Conservation (phyloP, 2,888 invertebrate genomes). For the Trimorus sp. region DNA sequence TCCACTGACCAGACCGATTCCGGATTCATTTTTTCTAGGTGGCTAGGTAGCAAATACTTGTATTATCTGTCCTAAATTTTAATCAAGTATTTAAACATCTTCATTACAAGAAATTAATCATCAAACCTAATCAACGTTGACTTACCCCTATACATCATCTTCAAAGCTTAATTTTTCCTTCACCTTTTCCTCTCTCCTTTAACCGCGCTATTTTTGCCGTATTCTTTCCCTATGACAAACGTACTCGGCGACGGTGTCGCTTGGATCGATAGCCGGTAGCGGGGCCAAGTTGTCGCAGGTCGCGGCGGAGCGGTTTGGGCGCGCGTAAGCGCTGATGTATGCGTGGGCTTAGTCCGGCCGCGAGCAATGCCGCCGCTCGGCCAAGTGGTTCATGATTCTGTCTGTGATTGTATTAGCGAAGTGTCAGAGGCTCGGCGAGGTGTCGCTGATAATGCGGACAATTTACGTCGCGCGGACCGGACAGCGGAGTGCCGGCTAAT, state of each 20-base stretch:
- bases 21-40: too few species aligned
- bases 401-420: conserved; percentile 61
- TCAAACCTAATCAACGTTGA: too few species aligned
- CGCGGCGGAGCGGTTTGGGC: conserved; percentile 23
- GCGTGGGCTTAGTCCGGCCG: conserved; percentile 31
- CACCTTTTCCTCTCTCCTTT: too few species aligned
- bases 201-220: not conserved
- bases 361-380: conserved; percentile 43
- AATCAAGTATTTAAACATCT: too few species aligned
- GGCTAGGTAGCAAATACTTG: too few species aligned
- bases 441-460: conserved; percentile 58
- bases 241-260: conserved; percentile 27
- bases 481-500: conserved; percentile 37
- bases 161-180: too few species aligned
- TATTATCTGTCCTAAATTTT: too few species aligned
- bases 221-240: conserved; percentile 53
- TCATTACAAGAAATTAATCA: too few species aligned
- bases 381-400: conserved; percentile 62
- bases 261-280: conserved; percentile 44
- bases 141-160: too few species aligned
- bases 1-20: too few species aligned
- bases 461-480: conserved; percentile 50
- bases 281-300: conserved; percentile 46
- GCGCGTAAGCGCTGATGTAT: conserved; percentile 46
- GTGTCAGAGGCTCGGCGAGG: conserved; percentile 52